A percentile compares a stretch with the other conserved stretches of the same genome.
Conservation (phyloP, 1,140 invertebrate genomes). For the Diuraphis noxia region DNA sequence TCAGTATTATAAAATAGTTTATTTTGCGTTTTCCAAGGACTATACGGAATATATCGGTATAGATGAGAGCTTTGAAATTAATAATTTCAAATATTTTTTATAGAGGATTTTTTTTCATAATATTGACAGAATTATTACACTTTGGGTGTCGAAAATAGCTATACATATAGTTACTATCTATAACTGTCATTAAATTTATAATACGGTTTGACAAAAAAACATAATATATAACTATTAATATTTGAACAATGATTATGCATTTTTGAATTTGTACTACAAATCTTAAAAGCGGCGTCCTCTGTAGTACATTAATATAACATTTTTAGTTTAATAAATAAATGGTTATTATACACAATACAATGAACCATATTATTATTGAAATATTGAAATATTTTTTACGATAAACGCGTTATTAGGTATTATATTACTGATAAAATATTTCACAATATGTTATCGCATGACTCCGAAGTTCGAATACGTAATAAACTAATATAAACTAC, state of each 20-base stretch:
- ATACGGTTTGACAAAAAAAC: not conserved
- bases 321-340: not conserved
- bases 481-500: not conserved
- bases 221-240: not conserved
- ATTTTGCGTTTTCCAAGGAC: not conserved
- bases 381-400: not conserved
- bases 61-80: not conserved
- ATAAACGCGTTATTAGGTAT: not conserved
- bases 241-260: not conserved
- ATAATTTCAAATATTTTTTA: not conserved
- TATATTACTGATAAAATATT: not conserved
- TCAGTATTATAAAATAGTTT: not conserved
- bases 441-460: not conserved
- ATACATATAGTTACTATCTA: not conserved
- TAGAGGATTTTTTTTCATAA: not conserved
- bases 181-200: not conserved
- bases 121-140: not conserved
- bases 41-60: too few species aligned
- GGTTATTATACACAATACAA: not conserved
- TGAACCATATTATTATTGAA: too few species aligned
- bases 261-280: not conserved
- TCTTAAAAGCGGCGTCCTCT: too few species aligned
- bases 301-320: not conserved
- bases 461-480: not conserved
- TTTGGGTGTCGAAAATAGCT: not conserved